Base-by-base conservation (phyloP, 2,113 vertebrate species). In the Hirundichthys speculiger region DNA sequence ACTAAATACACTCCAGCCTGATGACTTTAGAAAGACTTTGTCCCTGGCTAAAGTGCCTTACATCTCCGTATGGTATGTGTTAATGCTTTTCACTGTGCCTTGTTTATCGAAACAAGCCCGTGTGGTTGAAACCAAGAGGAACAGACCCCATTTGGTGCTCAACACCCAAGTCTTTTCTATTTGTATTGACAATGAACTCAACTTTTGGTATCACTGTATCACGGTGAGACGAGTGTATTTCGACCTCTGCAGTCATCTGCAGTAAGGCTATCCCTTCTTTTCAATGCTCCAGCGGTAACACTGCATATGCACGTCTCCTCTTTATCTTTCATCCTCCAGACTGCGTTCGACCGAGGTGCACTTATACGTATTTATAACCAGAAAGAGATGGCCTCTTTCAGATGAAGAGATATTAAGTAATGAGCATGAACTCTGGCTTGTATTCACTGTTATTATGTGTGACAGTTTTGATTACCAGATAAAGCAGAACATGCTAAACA, bases 331-430 rank as follows among this genome's bases (percentile, higher is more conserved):
- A n/a, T 78, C 50, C 55, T 67, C 20, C 22, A 69, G 74, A 79
- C 55, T 64, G 54, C 82, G 74, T 70, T 80, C 76, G 67, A 86
- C 77, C 39, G 2, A 78, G 80, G 79, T 88, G 89, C 84, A 89
- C 83, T 91, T 89, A 89, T 79, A 84, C 19, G 2, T 89, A 81
- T 86, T 88, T 88, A 85, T 81, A 68, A 79, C 79, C 65, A 66
- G 77, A 59, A 70, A 71, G 16, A 64, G 38, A 55, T 67, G 78
- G 79, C 50, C 47, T 25, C 47, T 76, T 75, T 80, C 56, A 80
- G 51, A 84, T 80, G 76, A 78, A 84, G 77, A 77, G 19, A 80
- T 76, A 22, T 77, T 41, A 43, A 68, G 82, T 48, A 54, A 50
- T 19, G 42, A 69, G 43, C 62, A 49, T 63, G 43, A 49, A 34